A percentile compares a stretch with the other conserved stretches of the same genome.
Conservation (phyloP, 2,797 vertebrate genomes). For the Pangasius krempfi region DNA sequence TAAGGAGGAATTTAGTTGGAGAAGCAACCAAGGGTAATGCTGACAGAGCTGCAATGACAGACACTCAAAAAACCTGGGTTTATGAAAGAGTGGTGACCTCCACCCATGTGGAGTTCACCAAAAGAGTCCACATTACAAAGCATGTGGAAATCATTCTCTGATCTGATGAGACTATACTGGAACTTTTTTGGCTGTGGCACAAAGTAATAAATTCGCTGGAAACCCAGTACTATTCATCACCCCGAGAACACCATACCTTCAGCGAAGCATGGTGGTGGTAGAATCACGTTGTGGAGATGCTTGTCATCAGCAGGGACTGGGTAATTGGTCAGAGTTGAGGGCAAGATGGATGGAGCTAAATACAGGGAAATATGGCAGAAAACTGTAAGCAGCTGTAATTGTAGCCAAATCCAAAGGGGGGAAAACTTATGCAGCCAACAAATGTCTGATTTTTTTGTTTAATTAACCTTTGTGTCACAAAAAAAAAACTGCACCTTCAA, state of each 20-base stretch:
- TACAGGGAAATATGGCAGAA: not conserved
- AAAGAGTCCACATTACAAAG: not conserved
- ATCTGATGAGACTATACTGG: not conserved
- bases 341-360: constrained; percentile 1
- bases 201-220: not conserved
- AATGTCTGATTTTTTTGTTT: not conserved
- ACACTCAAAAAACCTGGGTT: not conserved
- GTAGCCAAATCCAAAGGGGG: not conserved
- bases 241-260: not conserved
- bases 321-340: not conserved
- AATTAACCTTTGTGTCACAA: not conserved
- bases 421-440: not conserved
- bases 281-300: not conserved
- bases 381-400: not conserved
- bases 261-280: not conserved
- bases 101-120: not conserved
- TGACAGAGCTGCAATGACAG: not conserved
- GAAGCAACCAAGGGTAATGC: not conserved
- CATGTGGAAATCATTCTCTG: not conserved
- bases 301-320: not conserved
- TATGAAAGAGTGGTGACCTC: not conserved
- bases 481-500: not conserved
- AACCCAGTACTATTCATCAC: not conserved
- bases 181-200: too few species aligned
- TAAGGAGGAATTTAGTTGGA: not conserved